Evolutionary conservation across 2,797 vertebrate genomes (phyloP).

Genomic region (Threskiornis aethiopicus): DNA sequence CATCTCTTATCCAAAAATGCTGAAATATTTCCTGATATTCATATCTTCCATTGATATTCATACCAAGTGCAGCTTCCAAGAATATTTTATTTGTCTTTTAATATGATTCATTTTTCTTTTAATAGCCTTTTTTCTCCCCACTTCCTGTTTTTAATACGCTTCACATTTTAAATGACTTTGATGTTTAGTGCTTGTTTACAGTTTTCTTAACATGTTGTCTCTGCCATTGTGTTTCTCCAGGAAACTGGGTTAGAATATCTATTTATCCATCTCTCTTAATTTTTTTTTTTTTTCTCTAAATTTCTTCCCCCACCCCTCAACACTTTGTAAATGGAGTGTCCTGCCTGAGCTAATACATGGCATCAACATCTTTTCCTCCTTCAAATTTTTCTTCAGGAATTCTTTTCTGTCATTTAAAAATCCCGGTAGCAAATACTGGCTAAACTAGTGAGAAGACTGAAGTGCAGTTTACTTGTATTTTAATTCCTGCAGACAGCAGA

Average conservation of each 20-base stretch:
- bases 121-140: not conserved
- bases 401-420: not conserved
- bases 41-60: not conserved
- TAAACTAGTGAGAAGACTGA: not conserved
- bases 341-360: not conserved
- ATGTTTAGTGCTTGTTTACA: not conserved
- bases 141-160: not conserved
- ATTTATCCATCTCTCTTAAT: not conserved
- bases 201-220: not conserved
- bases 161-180: not conserved
- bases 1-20: not conserved
- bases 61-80: not conserved
- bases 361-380: not conserved
- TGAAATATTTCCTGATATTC: not conserved
- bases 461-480: not conserved
- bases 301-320: not conserved
- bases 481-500: not conserved
- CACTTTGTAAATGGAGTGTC: not conserved
- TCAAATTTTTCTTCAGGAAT: not conserved
- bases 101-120: not conserved
- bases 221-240: not conserved
- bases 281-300: not conserved
- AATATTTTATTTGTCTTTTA: not conserved
- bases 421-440: not conserved
- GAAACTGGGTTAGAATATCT: not conserved